Evolutionary conservation across 1,140 invertebrate genomes (phyloP), one percentile per base, ranked within the genome.

Genomic region (Telenomus remus): DNA sequence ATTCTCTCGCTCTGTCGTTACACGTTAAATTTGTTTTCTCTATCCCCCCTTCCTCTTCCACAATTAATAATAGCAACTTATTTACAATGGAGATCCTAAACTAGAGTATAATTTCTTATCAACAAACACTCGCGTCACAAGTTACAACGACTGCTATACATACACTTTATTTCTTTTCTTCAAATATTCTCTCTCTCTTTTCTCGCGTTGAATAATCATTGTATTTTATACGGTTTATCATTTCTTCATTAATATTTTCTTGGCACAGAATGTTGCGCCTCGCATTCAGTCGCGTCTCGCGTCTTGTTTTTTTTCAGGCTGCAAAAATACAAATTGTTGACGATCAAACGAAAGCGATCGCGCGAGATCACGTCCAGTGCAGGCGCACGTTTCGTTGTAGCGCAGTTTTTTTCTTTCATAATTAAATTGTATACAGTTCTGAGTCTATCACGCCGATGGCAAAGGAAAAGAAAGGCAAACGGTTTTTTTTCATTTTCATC

Each of bases 11-110:
- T 37, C 19, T 48, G 35, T 16, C 19, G 27, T 13, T 50, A 46
- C 16, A 7, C 34, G 12, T 51, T 76, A 70, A 68, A 72, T 37
- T 76, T 63, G 9, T 56, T 57, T 61, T 42, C 35, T 50, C 33
- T 57, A 39, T 42, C 34, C 55, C 53, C 76, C 50, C 55, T n/a
- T n/a, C 13, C 43, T 12, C 43, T 44, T 8, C 12, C 43, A 44
- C 43, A 12, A 14, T 64, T 50, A 69, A 43, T 73, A 63, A 78
- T 66, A 76, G 71, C 69, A 72, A 79, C 74, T 78, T 84, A 82
- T 84, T 74, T 82, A 84, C 83, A 84, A 68, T 74, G 78, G 80
- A 78, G 77, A 80, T 79, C 80, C 65, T 80, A 83, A 64, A 51
- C 57, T 80, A 80, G 66, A 80, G 75, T 81, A 83, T 81, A 81